These are phyloP conservation scores for Aphidius colemani DNA, from an alignment of 2,888 invertebrate genomes.

Conservation along the genomic window DNA sequence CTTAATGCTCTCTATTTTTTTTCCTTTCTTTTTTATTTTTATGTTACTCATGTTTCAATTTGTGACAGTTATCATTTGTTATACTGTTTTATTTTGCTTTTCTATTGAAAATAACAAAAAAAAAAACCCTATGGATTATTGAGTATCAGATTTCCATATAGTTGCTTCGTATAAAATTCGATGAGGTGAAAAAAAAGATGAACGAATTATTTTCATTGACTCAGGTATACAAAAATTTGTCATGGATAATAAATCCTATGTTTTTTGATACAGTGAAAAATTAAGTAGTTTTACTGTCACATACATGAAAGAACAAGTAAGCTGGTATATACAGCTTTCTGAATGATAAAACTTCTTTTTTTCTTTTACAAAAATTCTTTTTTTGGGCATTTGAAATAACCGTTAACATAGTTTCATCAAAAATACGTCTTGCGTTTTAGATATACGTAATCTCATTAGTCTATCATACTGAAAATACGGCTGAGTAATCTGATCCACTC, in stretches of 20 bases:
- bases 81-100: neutral
- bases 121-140: conserved; percentile 14
- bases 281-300: neutral
- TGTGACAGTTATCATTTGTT: conserved; percentile 17
- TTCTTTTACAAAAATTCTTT: too few relatives aligned
- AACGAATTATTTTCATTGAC: conserved; percentile 11
- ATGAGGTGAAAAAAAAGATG: conserved; percentile 12
- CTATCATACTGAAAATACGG: conserved; percentile 32
- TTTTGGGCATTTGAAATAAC: too few relatives aligned
- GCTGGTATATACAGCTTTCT: too few relatives aligned
- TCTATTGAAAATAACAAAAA: neutral
- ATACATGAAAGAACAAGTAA: neutral
- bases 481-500: conserved; percentile 40
- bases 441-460: conserved; percentile 39
- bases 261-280: conserved; percentile 2
- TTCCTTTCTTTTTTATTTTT: neutral
- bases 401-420: too few relatives aligned
- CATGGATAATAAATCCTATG: conserved; percentile 6
- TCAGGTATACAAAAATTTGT: conserved; percentile 6
- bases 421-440: too few relatives aligned
- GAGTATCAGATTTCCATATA: conserved; percentile 9
- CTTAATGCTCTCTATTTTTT: conserved; percentile 1
- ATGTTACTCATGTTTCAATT: conserved; percentile 2
- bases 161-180: conserved; percentile 7
- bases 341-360: too few relatives aligned